Evolutionary conservation across 2,113 vertebrate genomes (phyloP), one percentile per base, ranked within the genome.

Genomic region (Thinocorus orbignyianus): DNA sequence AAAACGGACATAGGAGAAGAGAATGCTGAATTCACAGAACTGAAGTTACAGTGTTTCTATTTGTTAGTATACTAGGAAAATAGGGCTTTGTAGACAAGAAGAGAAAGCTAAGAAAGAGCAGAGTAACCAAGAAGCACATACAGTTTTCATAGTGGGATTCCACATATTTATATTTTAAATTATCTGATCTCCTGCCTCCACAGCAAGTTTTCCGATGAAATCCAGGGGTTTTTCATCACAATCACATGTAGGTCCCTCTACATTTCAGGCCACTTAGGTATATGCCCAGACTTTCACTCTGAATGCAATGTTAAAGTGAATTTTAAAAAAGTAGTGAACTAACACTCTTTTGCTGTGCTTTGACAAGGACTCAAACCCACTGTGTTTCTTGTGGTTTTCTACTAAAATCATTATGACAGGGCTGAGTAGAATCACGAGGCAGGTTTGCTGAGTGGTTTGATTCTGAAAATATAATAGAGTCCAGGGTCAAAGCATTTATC

Each of bases 311-410:
- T 74, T 93, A 90, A 97, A 92, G 70, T 33, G 12, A 96, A 92
- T 91, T 35, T 3, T 8, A 62, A 28, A 82, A 70, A 28, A 69
- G 39, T 35, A 94, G 69, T 69, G 64, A 86, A 62, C 79, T 26
- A 83, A 58, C 24, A 2, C 64, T 78, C 23, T 37, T 91, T 57
- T 88, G 65, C 72, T 90, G 41, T 84, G 72, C 77, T 95, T 95
- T 95, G 90, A 93, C 93, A 90, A 71, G 46, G 61, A 77, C 93
- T 73, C 93, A 94, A 96, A 97, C 68, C 88, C 95, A 94, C 88
- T 44, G 33, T 4, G 39, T 95, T 95, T 93, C 88, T 94, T 95
- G 96, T 96, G 96, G 93, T 96, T 97, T 97, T 90, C 90, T 96
- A 90, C 92, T 94, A 86, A 94, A 97, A 92, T 94, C 86, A 35